Evolutionary conservation across 2,797 vertebrate genomes (phyloP), one percentile per base, ranked within the genome.

Genomic region (Hylomyscus alleni): DNA sequence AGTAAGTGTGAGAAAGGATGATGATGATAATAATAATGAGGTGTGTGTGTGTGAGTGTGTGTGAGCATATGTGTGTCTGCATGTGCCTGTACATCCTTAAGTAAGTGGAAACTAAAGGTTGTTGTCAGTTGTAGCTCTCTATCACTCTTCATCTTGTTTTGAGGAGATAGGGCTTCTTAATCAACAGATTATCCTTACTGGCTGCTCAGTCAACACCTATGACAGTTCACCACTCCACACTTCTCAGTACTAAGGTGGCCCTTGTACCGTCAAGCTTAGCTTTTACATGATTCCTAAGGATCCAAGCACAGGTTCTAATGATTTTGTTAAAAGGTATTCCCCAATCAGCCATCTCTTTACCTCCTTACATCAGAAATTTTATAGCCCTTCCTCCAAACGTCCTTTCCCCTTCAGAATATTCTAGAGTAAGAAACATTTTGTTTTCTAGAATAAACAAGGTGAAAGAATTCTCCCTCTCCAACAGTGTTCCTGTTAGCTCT

Each of bases 51-150:
- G 2, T 44, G 22, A 22, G 9, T 31, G 44, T 31, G 44, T 50
- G 26, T 50, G 75, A 17, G 47, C 50, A 47, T 52, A 31, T 24
- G 20, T 81, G 4, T 54, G 19, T 15, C 22, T 24, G 20, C 0
- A 1, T 34, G 2, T 58, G 3, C 7, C 2, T 56, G 15, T 11
- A 17, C 7, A 29, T 6, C 0, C 19, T 12, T 69, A 13, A 34
- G 47, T 20, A 52, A 8, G 1, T 54, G 9, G 4, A 37, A 54
- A 19, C 22, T 29, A 54, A n/a, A 40, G 47, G 22, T 15, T 69
- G 31, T 67, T 26, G 4, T 37, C 7, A 54, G 2, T 17, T 34
- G 0, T 40, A 2, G 37, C 14, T 14, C 2, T 54, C 8, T 87
- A 17, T 73, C n/a, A 29, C 0, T 37, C 4, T 87, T 56, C 1